Percentiles rank a stretch among this genome's conserved stretches.
Evolutionary conservation across 2,888 invertebrate genomes (phyloP).

Genomic region (Xanthia togata): DNA sequence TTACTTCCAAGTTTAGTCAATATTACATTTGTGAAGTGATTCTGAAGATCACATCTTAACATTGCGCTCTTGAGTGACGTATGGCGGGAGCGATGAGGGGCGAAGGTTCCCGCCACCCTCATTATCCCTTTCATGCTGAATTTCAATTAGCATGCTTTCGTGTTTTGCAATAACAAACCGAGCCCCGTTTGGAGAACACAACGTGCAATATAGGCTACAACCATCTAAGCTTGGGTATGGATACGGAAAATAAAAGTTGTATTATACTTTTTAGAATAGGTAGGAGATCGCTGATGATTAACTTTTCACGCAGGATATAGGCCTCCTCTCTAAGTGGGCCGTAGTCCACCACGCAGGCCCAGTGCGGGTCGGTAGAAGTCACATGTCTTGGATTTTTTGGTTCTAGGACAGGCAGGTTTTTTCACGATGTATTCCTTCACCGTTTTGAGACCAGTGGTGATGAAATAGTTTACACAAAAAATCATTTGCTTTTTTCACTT

Average conservation of each 20-base stretch:
- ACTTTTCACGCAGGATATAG: neutral
- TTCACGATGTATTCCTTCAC: no score
- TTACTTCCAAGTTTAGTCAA: conserved; percentile 50
- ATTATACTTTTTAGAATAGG: neutral
- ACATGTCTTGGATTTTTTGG: no score
- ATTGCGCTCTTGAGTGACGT: conserved; percentile 77
- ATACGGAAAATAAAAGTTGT: conserved; percentile 14
- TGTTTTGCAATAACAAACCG: conserved; percentile 87
- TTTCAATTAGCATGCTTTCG: conserved; percentile 89
- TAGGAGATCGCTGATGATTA: neutral
- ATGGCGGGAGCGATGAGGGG: conserved; percentile 72
- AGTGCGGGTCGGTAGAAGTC: no score
- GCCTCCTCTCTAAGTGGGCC: no score
- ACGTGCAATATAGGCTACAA: conserved; percentile 56
- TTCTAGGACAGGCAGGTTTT: no score
- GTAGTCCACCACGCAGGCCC: no score
- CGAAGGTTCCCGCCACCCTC: conserved; percentile 75
- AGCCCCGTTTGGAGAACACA: conserved; percentile 76
- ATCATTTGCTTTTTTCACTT: no score
- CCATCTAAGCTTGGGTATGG: conserved; percentile 24
- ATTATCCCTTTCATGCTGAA: conserved; percentile 91
- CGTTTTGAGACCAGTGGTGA: no score
- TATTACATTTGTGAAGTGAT: conserved; percentile 72
- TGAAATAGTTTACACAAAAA: no score
- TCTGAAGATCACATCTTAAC: conserved; percentile 68